phyloP scores from a whole-genome alignment of 2,888 invertebrate genomes.

The Spilosoma lubricipeda region DNA sequence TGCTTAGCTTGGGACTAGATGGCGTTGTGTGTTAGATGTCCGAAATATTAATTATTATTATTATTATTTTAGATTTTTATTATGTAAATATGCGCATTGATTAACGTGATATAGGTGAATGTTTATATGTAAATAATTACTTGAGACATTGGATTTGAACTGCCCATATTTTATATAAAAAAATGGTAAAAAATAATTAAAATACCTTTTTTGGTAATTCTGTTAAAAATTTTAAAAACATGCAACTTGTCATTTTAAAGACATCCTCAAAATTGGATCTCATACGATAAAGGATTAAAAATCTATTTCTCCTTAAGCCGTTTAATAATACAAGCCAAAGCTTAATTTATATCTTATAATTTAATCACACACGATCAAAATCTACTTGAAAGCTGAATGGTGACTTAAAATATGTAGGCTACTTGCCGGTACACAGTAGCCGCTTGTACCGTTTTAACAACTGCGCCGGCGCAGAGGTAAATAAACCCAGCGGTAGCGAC shows the following conservation, averaged over 20 bases:
- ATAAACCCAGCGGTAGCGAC: constrained; percentile 38
- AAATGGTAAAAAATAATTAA: too few relatives aligned
- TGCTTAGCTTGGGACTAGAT: too few relatives aligned
- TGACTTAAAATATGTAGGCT: constrained; percentile 47
- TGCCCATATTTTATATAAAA: too few relatives aligned
- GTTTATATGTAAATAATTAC: too few relatives aligned
- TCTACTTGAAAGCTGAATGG: constrained; percentile 24
- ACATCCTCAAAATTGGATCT: not conserved
- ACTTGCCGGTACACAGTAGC: constrained; percentile 49
- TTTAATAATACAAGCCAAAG: not conserved
- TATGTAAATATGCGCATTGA: too few relatives aligned
- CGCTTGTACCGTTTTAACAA: constrained; percentile 57
- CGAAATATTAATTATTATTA: too few relatives aligned
- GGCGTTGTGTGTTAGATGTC: too few relatives aligned
- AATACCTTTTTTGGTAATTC: too few relatives aligned
- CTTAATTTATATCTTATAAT: not conserved
- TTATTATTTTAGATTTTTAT: too few relatives aligned
- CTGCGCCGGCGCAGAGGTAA: constrained; percentile 45
- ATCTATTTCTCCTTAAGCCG: not conserved
- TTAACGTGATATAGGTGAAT: not conserved
- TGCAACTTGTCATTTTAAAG: too few relatives aligned
- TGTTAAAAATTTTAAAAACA: too few relatives aligned
- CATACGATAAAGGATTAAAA: not conserved
- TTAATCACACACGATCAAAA: constrained; percentile 11
- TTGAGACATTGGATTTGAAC: too few relatives aligned